A percentile compares a stretch with the other conserved stretches of the same genome.
Evolutionary conservation across 2,888 invertebrate species (phyloP).

Genomic region (Sinohyriopsis cumingii): DNA sequence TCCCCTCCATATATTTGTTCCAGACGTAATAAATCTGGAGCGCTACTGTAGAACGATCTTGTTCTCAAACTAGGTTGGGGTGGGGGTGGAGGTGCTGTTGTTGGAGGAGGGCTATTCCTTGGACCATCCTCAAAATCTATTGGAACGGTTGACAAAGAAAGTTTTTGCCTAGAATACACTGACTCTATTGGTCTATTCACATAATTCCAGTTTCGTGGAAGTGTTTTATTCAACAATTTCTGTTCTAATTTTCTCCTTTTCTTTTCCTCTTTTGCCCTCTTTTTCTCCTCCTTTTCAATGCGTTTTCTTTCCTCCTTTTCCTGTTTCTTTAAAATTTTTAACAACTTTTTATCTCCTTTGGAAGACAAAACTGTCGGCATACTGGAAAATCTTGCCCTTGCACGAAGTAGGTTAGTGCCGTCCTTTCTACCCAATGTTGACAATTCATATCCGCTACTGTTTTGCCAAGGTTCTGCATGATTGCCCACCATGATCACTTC

Average conservation of each 20-base stretch:
- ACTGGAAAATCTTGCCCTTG: slow-evolving; percentile 51
- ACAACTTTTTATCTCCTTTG: slow-evolving; percentile 53
- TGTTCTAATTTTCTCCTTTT: slow-evolving; percentile 54
- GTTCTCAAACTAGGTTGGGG: slow-evolving; percentile 38
- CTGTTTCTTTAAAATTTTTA: slow-evolving; percentile 54
- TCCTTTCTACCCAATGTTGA: slow-evolving; percentile 35
- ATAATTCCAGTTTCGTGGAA: slow-evolving; percentile 57
- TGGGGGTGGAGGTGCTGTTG: slow-evolving; percentile 39
- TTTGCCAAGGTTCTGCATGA: slow-evolving; percentile 9
- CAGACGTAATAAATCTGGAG: slow-evolving; percentile 56
- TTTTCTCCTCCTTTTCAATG: slow-evolving; percentile 53
- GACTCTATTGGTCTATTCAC: slow-evolving; percentile 37
- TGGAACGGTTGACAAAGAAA: slow-evolving; percentile 52
- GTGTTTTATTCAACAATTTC: slow-evolving; percentile 45
- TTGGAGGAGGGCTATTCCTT: slow-evolving; percentile 24
- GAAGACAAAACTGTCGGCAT: slow-evolving; percentile 56
- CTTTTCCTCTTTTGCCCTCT: slow-evolving; percentile 56
- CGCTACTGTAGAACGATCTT: slow-evolving; percentile 47
- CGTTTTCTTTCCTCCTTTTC: slow-evolving; percentile 57
- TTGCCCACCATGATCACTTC: slow-evolving; percentile 46
- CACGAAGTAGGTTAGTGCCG: slow-evolving; percentile 40
- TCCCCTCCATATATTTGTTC: slow-evolving; percentile 58
- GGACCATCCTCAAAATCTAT: slow-evolving; percentile 57
- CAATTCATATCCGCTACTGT: slow-evolving; percentile 21
- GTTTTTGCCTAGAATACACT: slow-evolving; percentile 47